Evolutionary conservation across 2,113 vertebrate species (phyloP).

Genomic region (Calonectris borealis): DNA sequence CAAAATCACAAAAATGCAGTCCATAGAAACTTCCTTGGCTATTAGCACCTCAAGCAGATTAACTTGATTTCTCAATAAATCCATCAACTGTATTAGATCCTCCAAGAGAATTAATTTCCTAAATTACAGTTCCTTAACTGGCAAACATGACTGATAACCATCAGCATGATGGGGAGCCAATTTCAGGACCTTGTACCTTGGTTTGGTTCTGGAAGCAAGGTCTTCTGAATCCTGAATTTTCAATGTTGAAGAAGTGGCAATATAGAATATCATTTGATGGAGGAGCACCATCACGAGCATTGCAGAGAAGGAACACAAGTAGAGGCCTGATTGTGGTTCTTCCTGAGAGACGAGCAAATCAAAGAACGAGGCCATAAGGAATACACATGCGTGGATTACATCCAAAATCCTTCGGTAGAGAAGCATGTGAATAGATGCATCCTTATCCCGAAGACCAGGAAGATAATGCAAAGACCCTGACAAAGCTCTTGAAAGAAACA

Average conservation of each 20-base stretch:
- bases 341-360: neutral
- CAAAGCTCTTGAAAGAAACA: neutral
- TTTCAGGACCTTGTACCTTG: neutral
- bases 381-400: rapidly evolving
- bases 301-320: neutral
- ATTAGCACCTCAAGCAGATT: neutral
- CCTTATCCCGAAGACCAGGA: neutral
- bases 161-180: rapidly evolving
- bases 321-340: neutral
- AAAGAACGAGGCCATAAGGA: neutral
- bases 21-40: neutral
- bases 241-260: neutral
- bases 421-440: rapidly evolving
- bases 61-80: neutral
- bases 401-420: neutral
- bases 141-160: neutral
- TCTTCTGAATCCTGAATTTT: neutral
- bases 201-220: neutral
- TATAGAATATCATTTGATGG: neutral
- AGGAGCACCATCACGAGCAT: neutral
- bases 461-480: neutral
- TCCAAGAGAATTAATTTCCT: neutral
- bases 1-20: neutral
- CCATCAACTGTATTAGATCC: neutral
- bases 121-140: neutral